Evolutionary conservation across 2,113 vertebrate species (phyloP).

Genomic region (Lophotis ruficrista): DNA sequence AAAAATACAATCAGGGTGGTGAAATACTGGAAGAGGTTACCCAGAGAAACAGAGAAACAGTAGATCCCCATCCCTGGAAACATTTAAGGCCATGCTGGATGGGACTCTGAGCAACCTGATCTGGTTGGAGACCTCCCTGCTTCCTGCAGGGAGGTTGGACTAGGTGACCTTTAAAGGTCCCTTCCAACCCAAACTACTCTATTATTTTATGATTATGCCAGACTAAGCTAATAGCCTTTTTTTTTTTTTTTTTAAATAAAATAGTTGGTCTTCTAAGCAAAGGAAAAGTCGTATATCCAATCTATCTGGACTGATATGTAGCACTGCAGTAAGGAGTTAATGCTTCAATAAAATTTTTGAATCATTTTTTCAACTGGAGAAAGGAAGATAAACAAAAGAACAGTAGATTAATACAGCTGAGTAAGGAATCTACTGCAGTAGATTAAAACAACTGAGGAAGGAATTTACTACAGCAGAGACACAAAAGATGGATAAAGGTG

Average conservation of each 20-base stretch:
- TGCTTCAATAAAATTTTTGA: neutral
- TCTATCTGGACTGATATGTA: neutral
- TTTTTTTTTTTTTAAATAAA: neutral
- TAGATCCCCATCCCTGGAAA: too few relatives aligned
- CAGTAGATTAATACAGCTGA: neutral
- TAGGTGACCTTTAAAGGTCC: too few relatives aligned
- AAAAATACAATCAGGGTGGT: too few relatives aligned
- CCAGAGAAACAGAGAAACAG: too few relatives aligned
- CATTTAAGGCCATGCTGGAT: too few relatives aligned
- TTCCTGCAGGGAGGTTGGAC: too few relatives aligned
- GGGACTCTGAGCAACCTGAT: too few relatives aligned
- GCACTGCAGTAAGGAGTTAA: neutral
- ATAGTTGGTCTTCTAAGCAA: neutral
- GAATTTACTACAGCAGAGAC: neutral
- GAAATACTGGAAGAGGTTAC: too few relatives aligned
- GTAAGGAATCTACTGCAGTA: neutral
- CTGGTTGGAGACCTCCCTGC: too few relatives aligned
- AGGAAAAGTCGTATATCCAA: neutral
- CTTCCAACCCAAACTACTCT: too few relatives aligned
- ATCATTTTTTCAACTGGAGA: neutral
- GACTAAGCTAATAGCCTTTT: neutral
- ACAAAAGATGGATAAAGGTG: neutral
- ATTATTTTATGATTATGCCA: neutral
- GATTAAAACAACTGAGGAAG: neutral
- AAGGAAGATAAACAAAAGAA: neutral